A percentile compares a stretch with the other conserved stretches of the same genome.
phyloP scores from a whole-genome alignment of 2,797 vertebrate genomes.

The Phalanger gymnotis region DNA sequence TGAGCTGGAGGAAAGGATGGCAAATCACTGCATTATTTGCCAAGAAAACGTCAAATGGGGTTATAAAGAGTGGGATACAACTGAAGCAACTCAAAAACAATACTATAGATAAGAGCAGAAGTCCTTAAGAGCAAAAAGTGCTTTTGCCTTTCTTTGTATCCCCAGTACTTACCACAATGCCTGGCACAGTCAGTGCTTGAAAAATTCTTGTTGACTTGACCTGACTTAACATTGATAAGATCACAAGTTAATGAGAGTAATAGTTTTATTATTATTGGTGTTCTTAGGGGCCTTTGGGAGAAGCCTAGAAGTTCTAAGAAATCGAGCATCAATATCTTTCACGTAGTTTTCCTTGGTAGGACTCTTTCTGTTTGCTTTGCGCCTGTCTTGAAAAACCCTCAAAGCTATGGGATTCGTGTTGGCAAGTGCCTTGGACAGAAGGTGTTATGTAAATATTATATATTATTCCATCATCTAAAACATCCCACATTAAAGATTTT shows the following conservation, averaged over 20 bases:
- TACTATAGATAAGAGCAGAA: background rate
- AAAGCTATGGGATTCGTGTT: background rate
- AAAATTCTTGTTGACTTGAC: background rate
- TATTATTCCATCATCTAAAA: slow-evolving; percentile 14
- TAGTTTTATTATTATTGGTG: background rate
- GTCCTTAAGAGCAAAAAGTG: background rate
- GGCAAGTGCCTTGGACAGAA: background rate
- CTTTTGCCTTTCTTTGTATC: background rate
- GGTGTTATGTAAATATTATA: slow-evolving; percentile 2
- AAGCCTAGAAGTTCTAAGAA: slow-evolving; percentile 21
- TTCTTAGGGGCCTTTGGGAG: background rate
- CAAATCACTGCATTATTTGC: background rate
- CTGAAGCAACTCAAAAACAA: background rate
- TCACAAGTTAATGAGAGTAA: background rate
- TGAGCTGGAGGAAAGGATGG: background rate
- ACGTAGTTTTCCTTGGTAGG: slow-evolving; percentile 6
- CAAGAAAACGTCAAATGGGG: background rate
- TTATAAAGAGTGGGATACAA: background rate
- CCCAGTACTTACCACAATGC: background rate
- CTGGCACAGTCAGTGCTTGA: background rate
- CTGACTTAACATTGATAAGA: background rate
- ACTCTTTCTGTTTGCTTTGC: background rate
- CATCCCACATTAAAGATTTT: slow-evolving; percentile 11
- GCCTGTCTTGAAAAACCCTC: background rate
- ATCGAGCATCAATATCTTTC: background rate